These are phyloP conservation scores for Rugalucina vietnamica DNA, from an alignment of 2,888 invertebrate genomes.

Conservation along the genomic window DNA sequence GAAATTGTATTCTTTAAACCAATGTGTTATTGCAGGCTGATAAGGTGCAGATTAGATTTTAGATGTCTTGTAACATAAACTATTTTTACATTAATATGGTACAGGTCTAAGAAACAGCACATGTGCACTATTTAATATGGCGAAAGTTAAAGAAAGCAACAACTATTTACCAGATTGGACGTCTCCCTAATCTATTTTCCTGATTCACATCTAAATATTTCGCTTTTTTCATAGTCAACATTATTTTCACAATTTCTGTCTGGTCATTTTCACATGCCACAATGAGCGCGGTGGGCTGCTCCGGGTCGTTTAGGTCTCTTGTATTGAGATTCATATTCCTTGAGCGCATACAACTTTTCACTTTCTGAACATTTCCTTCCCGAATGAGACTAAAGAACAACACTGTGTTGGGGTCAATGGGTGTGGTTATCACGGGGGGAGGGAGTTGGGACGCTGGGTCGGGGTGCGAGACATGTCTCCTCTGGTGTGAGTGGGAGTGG, in stretches of 20 bases:
- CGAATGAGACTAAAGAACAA: constrained; percentile 65
- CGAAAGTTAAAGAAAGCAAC: constrained; percentile 70
- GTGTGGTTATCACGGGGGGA: constrained; percentile 18
- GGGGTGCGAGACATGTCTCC: background rate
- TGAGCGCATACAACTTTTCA: constrained; percentile 57
- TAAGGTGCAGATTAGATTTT: too few species aligned
- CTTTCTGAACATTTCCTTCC: constrained; percentile 58
- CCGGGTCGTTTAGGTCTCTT: constrained; percentile 65
- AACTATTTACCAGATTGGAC: constrained; percentile 76
- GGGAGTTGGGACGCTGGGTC: background rate
- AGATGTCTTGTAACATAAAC: too few species aligned
- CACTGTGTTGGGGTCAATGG: constrained; percentile 51
- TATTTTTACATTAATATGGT: too few species aligned
- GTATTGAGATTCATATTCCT: constrained; percentile 68
- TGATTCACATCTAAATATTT: constrained; percentile 74
- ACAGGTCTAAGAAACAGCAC: too few species aligned
- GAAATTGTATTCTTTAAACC: too few species aligned
- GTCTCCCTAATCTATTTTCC: constrained; percentile 69
- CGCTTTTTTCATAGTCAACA: constrained; percentile 71
- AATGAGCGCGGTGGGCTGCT: constrained; percentile 72
- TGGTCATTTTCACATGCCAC: constrained; percentile 71
- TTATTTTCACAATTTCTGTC: constrained; percentile 70
- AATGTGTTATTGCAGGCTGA: too few species aligned
- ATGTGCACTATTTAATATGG: constrained; percentile 75
- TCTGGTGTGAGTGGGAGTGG: background rate